phyloP scores from a whole-genome alignment of 2,113 vertebrate genomes.

The Tachysurus fulvidraco region DNA sequence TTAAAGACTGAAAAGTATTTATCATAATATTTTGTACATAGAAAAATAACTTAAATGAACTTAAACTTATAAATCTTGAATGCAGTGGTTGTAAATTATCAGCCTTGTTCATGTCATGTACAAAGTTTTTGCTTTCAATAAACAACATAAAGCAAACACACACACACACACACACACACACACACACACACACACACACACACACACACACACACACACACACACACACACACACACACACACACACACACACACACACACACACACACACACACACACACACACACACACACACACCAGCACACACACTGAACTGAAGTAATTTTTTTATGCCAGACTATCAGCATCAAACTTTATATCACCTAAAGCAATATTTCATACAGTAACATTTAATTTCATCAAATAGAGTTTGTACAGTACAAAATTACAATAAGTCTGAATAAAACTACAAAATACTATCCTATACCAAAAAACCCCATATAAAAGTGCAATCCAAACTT shows the following conservation, averaged over 20 bases:
- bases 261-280: not conserved
- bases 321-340: not conserved
- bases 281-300: not conserved
- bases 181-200: too few species aligned
- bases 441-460: not conserved
- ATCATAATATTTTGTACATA: not conserved
- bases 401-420: not conserved
- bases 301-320: too few species aligned
- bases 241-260: not conserved
- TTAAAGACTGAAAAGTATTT: not conserved
- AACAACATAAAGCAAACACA: not conserved
- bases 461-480: not conserved
- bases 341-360: not conserved
- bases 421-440: not conserved
- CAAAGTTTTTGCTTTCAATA: not conserved
- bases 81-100: not conserved
- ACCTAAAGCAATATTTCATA: not conserved
- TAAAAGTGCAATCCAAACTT: slow-evolving; percentile 1
- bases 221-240: too few species aligned
- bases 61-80: not conserved
- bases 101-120: not conserved
- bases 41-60: not conserved
- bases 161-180: not conserved
- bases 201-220: not conserved
- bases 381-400: not conserved